Evolutionary conservation across 2,888 invertebrate genomes (phyloP), one percentile per base, ranked within the genome.

Genomic region (Eupithecia subumbrata): DNA sequence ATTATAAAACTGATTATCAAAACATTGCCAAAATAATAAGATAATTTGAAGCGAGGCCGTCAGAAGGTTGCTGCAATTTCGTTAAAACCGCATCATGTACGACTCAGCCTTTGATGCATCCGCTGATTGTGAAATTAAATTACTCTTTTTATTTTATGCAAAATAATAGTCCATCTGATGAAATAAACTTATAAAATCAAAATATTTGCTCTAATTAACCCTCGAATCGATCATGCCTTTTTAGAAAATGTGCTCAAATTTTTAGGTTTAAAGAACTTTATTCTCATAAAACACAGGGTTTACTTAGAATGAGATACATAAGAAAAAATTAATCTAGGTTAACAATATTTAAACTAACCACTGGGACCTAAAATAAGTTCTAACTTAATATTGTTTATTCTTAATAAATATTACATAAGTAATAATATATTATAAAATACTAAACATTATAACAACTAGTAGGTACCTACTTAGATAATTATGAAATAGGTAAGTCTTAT

Each of bases 31-130:
- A 78, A 73, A 69, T 76, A 77, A 71, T 79, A 72, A 78, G 76
- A 73, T 80, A 81, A 83, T 83, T 83, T 83, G 79, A 81, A 80
- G 74, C 82, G 82, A 85, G 85, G 86, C 73, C 80, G 68, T 14
- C 69, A 74, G 80, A 84, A 83, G 82, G 83, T 77, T 77, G 76
- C 69, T 60, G 76, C 79, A 76, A 81, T 73, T 82, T 76, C 80
- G 82, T 84, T 82, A 82, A 79, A 84, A 83, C 81, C 82, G 81
- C 78, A 74, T 80, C 83, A 74, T 81, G 82, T 83, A 78, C 72
- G 66, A 40, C 37, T 34, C 74, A 77, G 77, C 77, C 76, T 74
- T 74, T 67, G 63, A 77, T 63, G 40, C 74, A 72, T 72, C 72
- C 70, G 69, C 30, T 72, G 67, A 70, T 77, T 48, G 34, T 67